phyloP scores from a whole-genome alignment of 2,888 invertebrate species.

The Mythimna albipuncta region DNA sequence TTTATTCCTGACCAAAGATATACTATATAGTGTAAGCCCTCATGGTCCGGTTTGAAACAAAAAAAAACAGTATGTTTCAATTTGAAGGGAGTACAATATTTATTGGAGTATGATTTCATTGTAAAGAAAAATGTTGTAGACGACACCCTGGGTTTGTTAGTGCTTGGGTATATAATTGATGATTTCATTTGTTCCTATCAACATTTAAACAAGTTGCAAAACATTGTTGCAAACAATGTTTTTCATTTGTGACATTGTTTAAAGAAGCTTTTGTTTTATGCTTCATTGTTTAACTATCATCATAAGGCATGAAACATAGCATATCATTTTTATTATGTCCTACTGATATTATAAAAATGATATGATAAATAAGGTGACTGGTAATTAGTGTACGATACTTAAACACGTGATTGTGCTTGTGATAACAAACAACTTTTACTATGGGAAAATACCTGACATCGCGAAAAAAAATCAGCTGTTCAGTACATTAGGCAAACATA shows the following conservation, averaged over 20 bases:
- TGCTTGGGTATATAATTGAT: constrained; percentile 27
- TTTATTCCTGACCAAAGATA: constrained; percentile 44
- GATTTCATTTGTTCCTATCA: constrained; percentile 16
- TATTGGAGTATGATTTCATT: constrained; percentile 45
- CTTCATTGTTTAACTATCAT: background rate
- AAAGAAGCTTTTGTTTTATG: background rate
- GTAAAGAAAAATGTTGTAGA: constrained; percentile 36
- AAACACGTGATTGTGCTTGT: no score
- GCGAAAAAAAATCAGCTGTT: no score
- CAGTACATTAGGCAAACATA: no score
- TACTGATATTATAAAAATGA: no score
- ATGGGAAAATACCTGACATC: no score
- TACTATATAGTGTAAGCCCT: constrained; percentile 30
- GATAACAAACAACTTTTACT: no score
- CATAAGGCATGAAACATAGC: no score
- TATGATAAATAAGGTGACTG: no score
- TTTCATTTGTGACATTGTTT: background rate
- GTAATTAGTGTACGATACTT: no score
- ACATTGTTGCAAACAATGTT: background rate
- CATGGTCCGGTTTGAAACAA: constrained; percentile 20
- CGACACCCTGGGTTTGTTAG: constrained; percentile 34
- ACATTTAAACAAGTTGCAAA: constrained; percentile 1
- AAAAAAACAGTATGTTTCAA: constrained; percentile 20
- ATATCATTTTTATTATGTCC: background rate
- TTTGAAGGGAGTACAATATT: constrained; percentile 46